phyloP scores from a whole-genome alignment of 2,113 vertebrate genomes.

The Burhinus bistriatus region DNA sequence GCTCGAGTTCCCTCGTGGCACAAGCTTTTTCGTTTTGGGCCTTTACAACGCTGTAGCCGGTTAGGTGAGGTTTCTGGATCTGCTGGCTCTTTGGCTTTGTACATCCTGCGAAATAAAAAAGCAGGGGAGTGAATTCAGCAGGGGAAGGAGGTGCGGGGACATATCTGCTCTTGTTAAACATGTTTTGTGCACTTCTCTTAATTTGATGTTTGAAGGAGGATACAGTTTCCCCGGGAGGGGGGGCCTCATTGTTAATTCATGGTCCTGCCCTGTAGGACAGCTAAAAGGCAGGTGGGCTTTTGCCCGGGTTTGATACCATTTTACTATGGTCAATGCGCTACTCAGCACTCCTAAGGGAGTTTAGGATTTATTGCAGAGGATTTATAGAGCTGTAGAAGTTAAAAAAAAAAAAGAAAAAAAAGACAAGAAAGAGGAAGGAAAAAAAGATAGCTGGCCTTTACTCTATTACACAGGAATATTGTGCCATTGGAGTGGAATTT shows the following conservation, averaged over 20 bases:
- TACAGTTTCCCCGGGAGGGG: not conserved
- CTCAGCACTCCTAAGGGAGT: not conserved
- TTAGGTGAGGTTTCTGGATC: not conserved
- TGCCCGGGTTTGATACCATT: not conserved
- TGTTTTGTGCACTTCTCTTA: not conserved
- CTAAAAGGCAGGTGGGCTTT: not conserved
- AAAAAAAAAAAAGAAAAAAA: not conserved
- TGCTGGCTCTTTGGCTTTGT: not conserved
- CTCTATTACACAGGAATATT: not conserved
- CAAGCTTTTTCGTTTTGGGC: not conserved
- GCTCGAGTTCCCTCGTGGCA: not conserved
- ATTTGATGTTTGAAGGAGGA: not conserved
- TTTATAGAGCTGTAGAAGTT: not conserved
- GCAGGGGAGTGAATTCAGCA: not conserved
- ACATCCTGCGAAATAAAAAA: not conserved
- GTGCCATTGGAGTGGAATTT: not conserved
- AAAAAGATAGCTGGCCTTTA: not conserved
- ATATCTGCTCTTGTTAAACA: accelerated
- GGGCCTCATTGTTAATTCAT: not conserved
- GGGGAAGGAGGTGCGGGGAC: not conserved
- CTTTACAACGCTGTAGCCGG: not conserved
- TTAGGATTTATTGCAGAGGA: not conserved
- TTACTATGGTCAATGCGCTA: not conserved
- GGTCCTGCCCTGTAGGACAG: not conserved
- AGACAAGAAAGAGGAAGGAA: not conserved